Conservation (phyloP, 2,888 invertebrate species). For the Dysmachus trigonus region DNA sequence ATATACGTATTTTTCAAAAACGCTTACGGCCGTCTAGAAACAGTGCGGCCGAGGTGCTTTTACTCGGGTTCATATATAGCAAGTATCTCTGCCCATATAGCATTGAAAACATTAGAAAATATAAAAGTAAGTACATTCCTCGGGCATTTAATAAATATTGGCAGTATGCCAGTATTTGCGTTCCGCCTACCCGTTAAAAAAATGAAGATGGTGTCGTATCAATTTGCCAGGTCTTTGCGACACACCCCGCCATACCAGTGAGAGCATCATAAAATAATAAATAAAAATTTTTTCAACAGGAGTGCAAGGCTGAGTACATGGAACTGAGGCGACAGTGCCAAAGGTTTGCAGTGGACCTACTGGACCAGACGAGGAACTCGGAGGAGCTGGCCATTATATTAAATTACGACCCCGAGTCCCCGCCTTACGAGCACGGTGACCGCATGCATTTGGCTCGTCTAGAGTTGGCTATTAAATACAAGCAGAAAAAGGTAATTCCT, state of each 20-base stretch:
- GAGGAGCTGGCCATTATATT: constrained; percentile 92
- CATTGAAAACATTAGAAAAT: background rate
- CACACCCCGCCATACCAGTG: background rate
- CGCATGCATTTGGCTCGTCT: constrained; percentile 86
- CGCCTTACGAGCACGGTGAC: constrained; percentile 79
- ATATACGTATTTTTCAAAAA: too few relatives aligned
- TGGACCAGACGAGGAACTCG: constrained; percentile 91
- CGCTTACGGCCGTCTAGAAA: too few relatives aligned
- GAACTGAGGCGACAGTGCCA: constrained; percentile 87
- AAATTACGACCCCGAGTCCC: constrained; percentile 85
- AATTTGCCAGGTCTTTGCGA: background rate
- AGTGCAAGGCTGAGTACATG: constrained; percentile 90
- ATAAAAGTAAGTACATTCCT: background rate
- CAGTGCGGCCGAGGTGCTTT: too few relatives aligned
- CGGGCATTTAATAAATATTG: background rate
- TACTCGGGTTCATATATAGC: too few relatives aligned
- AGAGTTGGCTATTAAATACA: constrained; percentile 90
- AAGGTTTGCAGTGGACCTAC: constrained; percentile 87
- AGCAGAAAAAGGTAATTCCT: constrained; percentile 85
- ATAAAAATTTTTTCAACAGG: constrained; percentile 64
- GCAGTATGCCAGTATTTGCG: background rate
- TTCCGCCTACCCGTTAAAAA: background rate
- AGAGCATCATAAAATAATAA: background rate
- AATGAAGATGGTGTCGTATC: background rate
- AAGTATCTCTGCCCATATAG: too few relatives aligned